Percentiles rank a stretch among this genome's conserved stretches.
Conservation (phyloP, 2,888 invertebrate species). For the Merodon equestris region DNA sequence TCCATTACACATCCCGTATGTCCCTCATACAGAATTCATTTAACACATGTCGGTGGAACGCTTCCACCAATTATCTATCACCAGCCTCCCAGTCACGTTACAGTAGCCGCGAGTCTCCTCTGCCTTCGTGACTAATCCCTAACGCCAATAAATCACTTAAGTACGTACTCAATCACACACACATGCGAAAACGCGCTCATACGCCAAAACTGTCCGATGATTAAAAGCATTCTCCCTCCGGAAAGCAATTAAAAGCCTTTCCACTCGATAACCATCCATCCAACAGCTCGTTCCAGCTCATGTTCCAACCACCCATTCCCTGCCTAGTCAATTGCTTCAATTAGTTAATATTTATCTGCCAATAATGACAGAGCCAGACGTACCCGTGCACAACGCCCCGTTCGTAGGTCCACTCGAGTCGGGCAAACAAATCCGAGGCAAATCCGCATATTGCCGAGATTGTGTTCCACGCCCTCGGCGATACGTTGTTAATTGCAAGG, state of each 20-base stretch:
- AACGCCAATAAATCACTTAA: conserved; percentile 50
- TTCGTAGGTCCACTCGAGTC: too few relatives aligned
- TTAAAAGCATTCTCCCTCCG: conserved; percentile 56
- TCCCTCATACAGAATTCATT: too few relatives aligned
- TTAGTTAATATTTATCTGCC: conserved; percentile 55
- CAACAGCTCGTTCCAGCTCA: conserved; percentile 33
- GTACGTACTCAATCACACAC: conserved; percentile 32
- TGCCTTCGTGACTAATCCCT: conserved; percentile 37
- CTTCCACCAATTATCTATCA: conserved; percentile 15
- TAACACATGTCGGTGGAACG: too few relatives aligned
- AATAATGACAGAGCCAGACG: conserved; percentile 19
- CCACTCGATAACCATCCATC: conserved; percentile 35
- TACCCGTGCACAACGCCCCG: not conserved
- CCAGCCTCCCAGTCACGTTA: conserved; percentile 19
- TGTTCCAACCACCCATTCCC: conserved; percentile 2
- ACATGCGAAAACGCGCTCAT: too few relatives aligned
- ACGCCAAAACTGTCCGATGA: too few relatives aligned
- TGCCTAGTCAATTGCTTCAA: conserved; percentile 56
- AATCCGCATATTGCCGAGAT: not conserved
- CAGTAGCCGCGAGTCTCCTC: conserved; percentile 5
- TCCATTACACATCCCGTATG: too few relatives aligned
- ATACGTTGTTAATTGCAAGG: conserved; percentile 3
- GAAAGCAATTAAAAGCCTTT: conserved; percentile 46
- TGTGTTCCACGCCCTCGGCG: not conserved
- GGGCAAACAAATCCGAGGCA: not conserved